Evolutionary conservation across 1,140 invertebrate species (phyloP).

Genomic region (Plectrocnemia conspersa): DNA sequence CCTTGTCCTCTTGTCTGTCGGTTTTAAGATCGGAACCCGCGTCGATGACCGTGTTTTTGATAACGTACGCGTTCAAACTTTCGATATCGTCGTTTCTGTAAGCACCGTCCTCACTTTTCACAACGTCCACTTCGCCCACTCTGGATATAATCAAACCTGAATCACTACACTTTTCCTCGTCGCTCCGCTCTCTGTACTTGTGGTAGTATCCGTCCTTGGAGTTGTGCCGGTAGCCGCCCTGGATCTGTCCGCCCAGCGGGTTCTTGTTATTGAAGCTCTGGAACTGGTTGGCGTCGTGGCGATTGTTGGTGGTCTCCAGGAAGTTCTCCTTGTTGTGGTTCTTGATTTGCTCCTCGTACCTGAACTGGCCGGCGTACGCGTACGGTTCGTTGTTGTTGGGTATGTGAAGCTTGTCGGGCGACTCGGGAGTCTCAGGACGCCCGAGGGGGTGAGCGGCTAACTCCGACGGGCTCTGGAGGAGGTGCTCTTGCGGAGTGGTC

Average conservation of each 20-base stretch:
- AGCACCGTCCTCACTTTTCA: conserved; percentile 3
- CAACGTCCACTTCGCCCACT: conserved; percentile 10
- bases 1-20: conserved; percentile 13
- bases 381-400: neutral
- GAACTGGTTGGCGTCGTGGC: neutral
- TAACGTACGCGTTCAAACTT: conserved; percentile 20
- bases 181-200: conserved; percentile 23
- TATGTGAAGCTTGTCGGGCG: neutral
- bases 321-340: neutral
- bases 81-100: conserved; percentile 19
- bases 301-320: neutral
- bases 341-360: neutral
- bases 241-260: neutral
- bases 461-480: neutral
- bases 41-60: conserved; percentile 6
- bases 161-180: conserved; percentile 5
- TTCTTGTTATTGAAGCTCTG: no score
- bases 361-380: neutral
- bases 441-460: conserved; percentile 6
- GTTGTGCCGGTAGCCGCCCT: conserved; percentile 5
- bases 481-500: conserved; percentile 8
- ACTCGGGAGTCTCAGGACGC: neutral
- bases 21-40: conserved; percentile 1
- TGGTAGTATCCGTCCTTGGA: conserved; percentile 13
- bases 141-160: conserved; percentile 12